Percentiles rank a stretch among this genome's conserved stretches.
These are phyloP conservation scores for Drosophila santomea DNA, from an alignment of 1,140 invertebrate genomes.

Conservation along the genomic window DNA sequence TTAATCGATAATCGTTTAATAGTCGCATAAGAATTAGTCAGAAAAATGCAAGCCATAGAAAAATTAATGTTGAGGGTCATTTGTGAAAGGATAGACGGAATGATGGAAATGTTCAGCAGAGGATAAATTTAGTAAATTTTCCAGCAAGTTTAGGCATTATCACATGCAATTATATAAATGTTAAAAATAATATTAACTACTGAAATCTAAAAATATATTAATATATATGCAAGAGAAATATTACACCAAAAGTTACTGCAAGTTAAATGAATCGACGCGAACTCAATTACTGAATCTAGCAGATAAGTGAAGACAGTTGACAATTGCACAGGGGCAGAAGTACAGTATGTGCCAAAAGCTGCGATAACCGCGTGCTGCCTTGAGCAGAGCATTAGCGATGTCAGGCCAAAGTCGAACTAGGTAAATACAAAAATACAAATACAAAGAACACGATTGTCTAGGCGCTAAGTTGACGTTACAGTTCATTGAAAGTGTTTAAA, in stretches of 20 bases:
- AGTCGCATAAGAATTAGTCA: constrained; percentile 56
- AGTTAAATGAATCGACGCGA: constrained; percentile 36
- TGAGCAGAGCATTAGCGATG: constrained; percentile 30
- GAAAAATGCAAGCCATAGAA: constrained; percentile 47
- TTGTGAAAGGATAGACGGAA: constrained; percentile 45
- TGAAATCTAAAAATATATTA: constrained; percentile 39
- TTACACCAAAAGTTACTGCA: constrained; percentile 44
- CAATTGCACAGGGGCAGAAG: constrained; percentile 38
- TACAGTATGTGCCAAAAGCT: constrained; percentile 74
- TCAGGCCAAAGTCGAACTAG: constrained; percentile 31
- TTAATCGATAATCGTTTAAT: constrained; percentile 71
- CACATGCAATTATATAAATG: constrained; percentile 66
- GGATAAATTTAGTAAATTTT: constrained; percentile 63
- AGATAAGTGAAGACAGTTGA: constrained; percentile 48
- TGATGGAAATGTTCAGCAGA: constrained; percentile 33
- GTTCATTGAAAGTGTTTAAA: constrained; percentile 76
- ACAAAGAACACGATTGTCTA: constrained; percentile 59
- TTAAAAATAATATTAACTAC: constrained; percentile 56
- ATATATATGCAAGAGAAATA: constrained; percentile 49
- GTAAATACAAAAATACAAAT: constrained; percentile 54
- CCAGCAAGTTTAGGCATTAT: constrained; percentile 47
- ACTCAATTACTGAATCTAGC: constrained; percentile 69
- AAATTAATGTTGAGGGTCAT: constrained; percentile 77
- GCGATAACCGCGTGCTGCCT: constrained; percentile 38
- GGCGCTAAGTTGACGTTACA: constrained; percentile 71